Percentiles rank a stretch among this genome's conserved stretches.
Evolutionary conservation across 2,113 vertebrate genomes (phyloP).

Genomic region (Pterocles gutturalis): DNA sequence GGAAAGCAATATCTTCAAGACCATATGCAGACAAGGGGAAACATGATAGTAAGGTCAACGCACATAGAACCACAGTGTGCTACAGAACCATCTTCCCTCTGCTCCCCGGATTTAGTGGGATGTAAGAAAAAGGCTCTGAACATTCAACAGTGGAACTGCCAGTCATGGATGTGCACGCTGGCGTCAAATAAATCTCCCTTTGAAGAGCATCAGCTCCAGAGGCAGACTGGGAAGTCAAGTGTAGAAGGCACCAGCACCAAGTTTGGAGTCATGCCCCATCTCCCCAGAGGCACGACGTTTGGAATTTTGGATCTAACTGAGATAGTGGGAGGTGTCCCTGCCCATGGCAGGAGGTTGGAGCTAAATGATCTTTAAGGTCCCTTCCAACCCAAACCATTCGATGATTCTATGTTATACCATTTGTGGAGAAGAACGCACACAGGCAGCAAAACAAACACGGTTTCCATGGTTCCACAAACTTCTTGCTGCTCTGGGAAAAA

Average conservation of each 20-base stretch:
- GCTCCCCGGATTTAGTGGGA: neutral
- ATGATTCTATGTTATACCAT: too few relatives aligned
- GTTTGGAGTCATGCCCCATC: neutral
- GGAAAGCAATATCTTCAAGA: too few relatives aligned
- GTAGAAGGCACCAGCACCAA: neutral
- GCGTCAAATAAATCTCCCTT: too few relatives aligned
- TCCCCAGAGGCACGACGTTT: neutral
- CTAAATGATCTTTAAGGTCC: too few relatives aligned
- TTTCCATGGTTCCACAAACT: neutral
- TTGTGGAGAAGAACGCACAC: neutral
- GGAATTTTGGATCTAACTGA: neutral
- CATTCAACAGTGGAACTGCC: rapidly evolving
- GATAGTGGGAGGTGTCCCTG: too few relatives aligned
- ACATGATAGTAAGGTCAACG: neutral
- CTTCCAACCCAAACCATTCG: too few relatives aligned
- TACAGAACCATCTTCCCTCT: neutral
- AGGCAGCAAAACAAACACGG: neutral
- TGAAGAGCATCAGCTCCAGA: neutral
- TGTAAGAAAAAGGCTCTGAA: neutral
- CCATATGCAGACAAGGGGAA: rapidly evolving
- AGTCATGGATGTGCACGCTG: rapidly evolving
- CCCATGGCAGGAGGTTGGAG: too few relatives aligned
- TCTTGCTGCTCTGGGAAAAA: neutral
- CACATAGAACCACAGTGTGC: rapidly evolving
- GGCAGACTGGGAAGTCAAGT: neutral